A percentile compares a stretch with the other conserved stretches of the same genome.
Conservation (phyloP, 1,140 invertebrate genomes). For the Conopomorpha cramerella region DNA sequence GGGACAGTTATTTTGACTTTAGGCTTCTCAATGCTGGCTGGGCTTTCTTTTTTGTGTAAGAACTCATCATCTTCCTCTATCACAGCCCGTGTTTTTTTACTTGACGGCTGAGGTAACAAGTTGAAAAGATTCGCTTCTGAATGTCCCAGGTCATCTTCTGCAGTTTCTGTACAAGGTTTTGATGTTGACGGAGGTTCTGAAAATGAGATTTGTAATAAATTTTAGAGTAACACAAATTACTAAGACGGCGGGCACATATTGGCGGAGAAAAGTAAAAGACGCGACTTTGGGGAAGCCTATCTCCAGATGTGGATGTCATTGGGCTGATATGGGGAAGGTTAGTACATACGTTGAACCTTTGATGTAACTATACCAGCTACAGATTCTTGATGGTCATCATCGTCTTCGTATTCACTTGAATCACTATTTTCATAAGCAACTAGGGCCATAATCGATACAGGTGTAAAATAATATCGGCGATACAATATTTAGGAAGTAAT, state of each 20-base stretch:
- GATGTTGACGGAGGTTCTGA: constrained; percentile 2
- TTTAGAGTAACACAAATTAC: not conserved
- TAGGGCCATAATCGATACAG: too few relatives aligned
- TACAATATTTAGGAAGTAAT: too few relatives aligned
- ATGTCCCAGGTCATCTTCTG: constrained; percentile 3
- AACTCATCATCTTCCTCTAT: constrained; percentile 64
- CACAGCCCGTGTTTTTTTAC: constrained; percentile 20
- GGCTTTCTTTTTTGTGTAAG: constrained; percentile 58
- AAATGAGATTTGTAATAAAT: not conserved
- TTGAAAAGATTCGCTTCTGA: constrained; percentile 26
- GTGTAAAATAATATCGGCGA: too few relatives aligned
- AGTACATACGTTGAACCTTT: not conserved
- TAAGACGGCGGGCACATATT: too few relatives aligned
- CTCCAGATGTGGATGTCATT: too few relatives aligned
- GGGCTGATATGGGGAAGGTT: not conserved
- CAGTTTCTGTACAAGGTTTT: constrained; percentile 1
- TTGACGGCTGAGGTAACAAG: constrained; percentile 27
- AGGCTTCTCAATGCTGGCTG: constrained; percentile 26
- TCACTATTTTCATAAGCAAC: constrained; percentile 54
- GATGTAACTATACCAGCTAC: constrained; percentile 3
- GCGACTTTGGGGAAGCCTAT: too few relatives aligned
- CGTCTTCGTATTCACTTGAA: constrained; percentile 46
- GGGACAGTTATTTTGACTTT: constrained; percentile 44
- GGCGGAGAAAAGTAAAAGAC: too few relatives aligned
- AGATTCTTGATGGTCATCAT: constrained; percentile 12